Conservation (phyloP, 1,140 invertebrate genomes). For the Diorhabda carinulata region DNA sequence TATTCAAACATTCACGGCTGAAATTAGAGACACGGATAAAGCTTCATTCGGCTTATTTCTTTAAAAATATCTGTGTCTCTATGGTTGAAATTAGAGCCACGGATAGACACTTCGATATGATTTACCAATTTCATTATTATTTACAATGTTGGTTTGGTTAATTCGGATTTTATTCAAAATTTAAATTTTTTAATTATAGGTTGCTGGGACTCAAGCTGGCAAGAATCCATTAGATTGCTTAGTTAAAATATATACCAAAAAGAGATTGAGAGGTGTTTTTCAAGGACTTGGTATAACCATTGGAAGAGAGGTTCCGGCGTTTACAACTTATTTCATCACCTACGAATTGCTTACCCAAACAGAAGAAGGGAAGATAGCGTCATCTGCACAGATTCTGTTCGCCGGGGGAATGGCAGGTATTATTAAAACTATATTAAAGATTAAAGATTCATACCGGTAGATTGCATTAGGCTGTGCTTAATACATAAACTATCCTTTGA, state of each 20-base stretch:
- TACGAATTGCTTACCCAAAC: slow-evolving; percentile 67
- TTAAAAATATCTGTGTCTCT: too few relatives aligned
- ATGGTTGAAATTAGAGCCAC: too few relatives aligned
- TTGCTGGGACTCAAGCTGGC: slow-evolving; percentile 31
- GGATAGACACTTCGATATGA: too few relatives aligned
- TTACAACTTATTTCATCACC: slow-evolving; percentile 66
- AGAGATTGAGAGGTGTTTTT: slow-evolving; percentile 67
- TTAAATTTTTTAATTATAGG: not conserved
- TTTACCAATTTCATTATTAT: too few relatives aligned
- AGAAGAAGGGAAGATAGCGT: slow-evolving; percentile 46
- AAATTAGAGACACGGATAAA: too few relatives aligned
- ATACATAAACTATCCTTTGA: too few relatives aligned
- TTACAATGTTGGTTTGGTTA: too few relatives aligned
- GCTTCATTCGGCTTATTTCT: too few relatives aligned
- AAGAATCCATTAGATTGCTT: slow-evolving; percentile 63
- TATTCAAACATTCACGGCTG: too few relatives aligned
- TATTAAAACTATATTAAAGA: not conserved
- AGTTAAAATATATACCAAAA: slow-evolving; percentile 56
- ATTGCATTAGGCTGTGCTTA: too few relatives aligned
- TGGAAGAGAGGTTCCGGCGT: slow-evolving; percentile 69
- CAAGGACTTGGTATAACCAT: slow-evolving; percentile 73
- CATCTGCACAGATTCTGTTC: slow-evolving; percentile 60
- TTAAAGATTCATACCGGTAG: too few relatives aligned
- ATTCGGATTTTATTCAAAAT: not conserved
- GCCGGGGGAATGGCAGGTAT: slow-evolving; percentile 70